Conservation (phyloP, 2,797 vertebrate species). For the Lagocephalus sceleratus region DNA sequence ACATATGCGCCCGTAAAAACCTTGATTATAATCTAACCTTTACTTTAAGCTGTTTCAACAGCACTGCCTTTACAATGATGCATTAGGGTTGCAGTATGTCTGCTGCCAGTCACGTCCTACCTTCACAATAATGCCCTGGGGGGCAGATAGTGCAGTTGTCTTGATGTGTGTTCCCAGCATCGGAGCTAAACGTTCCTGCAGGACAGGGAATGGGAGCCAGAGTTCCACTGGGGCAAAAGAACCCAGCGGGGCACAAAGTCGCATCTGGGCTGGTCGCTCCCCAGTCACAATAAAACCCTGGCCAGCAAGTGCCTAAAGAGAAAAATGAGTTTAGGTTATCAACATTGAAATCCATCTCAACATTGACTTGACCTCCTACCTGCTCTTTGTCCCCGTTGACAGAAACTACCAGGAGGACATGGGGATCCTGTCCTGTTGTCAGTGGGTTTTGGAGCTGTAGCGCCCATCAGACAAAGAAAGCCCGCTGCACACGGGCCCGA, state of each 20-base stretch:
- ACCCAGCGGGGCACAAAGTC: conserved; percentile 78
- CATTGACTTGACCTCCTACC: conserved; percentile 53
- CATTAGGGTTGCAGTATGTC: too few relatives aligned
- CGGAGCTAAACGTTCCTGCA: conserved; percentile 76
- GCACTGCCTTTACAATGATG: too few relatives aligned
- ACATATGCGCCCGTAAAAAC: neutral
- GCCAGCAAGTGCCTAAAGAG: conserved; percentile 73
- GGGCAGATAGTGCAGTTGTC: conserved; percentile 81
- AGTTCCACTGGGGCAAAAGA: conserved; percentile 80
- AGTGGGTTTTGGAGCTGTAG: conserved; percentile 73
- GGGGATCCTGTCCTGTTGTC: conserved; percentile 76
- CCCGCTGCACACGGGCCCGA: conserved; percentile 74
- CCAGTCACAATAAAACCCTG: conserved; percentile 81
- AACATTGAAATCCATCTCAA: neutral
- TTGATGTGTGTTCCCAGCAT: conserved; percentile 65
- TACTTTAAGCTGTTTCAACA: too few relatives aligned
- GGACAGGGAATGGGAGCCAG: conserved; percentile 73
- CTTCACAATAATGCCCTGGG: conserved; percentile 81
- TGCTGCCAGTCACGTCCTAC: conserved; percentile 32
- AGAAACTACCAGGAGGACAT: conserved; percentile 76
- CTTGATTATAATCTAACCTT: too few relatives aligned
- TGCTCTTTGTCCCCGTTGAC: conserved; percentile 65
- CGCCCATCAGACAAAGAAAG: conserved; percentile 74
- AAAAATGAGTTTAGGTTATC: neutral
- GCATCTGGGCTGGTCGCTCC: conserved; percentile 77